A percentile compares a stretch with the other conserved stretches of the same genome.
Evolutionary conservation across 2,888 invertebrate species (phyloP).

Genomic region (Corbicula japonica): DNA sequence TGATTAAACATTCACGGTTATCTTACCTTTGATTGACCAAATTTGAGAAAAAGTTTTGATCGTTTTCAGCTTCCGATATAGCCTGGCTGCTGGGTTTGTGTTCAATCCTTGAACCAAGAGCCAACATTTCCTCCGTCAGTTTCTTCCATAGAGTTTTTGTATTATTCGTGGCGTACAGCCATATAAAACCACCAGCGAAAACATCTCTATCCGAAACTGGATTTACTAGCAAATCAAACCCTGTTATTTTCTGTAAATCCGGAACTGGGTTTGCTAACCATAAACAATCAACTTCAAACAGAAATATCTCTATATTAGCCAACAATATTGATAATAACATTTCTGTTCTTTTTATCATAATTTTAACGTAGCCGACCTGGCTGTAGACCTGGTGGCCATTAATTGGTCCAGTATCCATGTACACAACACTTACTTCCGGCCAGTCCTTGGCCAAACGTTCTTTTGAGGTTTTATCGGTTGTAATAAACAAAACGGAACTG

Average conservation of each 20-base stretch:
- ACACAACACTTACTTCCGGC: slow-evolving; percentile 69
- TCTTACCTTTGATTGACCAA: slow-evolving; percentile 62
- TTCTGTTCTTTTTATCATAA: slow-evolving; percentile 74
- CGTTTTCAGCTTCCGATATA: slow-evolving; percentile 72
- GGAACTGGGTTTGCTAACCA: slow-evolving; percentile 75
- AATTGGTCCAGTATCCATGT: slow-evolving; percentile 50
- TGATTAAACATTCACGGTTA: too few relatives aligned
- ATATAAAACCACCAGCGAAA: slow-evolving; percentile 74
- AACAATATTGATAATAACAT: slow-evolving; percentile 63
- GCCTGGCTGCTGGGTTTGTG: slow-evolving; percentile 37
- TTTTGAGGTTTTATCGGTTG: slow-evolving; percentile 69
- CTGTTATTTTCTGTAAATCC: slow-evolving; percentile 44
- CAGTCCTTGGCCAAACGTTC: slow-evolving; percentile 68
- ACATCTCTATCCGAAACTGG: slow-evolving; percentile 52
- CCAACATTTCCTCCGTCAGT: slow-evolving; percentile 65
- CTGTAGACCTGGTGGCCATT: slow-evolving; percentile 73
- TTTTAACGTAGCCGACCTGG: slow-evolving; percentile 73
- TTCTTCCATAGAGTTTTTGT: slow-evolving; percentile 68
- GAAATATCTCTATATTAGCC: slow-evolving; percentile 66
- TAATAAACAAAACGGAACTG: slow-evolving; percentile 72
- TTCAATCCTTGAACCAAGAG: slow-evolving; percentile 61
- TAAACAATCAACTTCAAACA: slow-evolving; percentile 79
- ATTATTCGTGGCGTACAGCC: slow-evolving; percentile 65
- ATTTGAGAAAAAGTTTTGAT: slow-evolving; percentile 71
- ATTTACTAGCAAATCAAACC: slow-evolving; percentile 70